Conservation (phyloP, 2,888 invertebrate genomes). For the Palloptera scutellata region DNA sequence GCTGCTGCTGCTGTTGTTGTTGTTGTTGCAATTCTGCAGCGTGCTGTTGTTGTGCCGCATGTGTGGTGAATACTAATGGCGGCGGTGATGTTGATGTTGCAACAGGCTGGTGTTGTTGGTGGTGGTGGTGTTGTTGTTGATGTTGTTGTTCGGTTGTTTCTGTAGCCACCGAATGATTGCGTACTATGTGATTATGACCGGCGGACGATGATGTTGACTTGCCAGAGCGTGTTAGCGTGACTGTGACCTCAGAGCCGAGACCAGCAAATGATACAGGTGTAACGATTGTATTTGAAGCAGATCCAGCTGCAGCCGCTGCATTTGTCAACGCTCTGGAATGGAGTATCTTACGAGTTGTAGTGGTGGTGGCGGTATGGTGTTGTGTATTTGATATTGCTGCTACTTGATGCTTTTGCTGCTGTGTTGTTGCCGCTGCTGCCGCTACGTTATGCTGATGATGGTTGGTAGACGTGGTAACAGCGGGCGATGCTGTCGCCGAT, state of each 20-base stretch:
- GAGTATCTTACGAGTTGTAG: constrained; percentile 42
- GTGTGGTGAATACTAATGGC: constrained; percentile 51
- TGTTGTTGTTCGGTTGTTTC: constrained; percentile 38
- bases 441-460: constrained; percentile 37
- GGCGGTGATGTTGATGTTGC: constrained; percentile 53
- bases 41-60: constrained; percentile 37
- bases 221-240: constrained; percentile 53
- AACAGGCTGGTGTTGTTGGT: constrained; percentile 43
- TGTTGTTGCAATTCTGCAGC: constrained; percentile 35
- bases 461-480: constrained; percentile 20
- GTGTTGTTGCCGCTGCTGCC: constrained; percentile 37
- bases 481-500: constrained; percentile 38
- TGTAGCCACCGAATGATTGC: constrained; percentile 45
- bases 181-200: constrained; percentile 56
- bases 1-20: constrained; percentile 29
- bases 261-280: constrained; percentile 57
- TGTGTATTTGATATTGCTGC: constrained; percentile 45
- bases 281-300: constrained; percentile 37
- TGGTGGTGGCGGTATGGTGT: constrained; percentile 46
- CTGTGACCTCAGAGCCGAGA: constrained; percentile 59
- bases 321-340: constrained; percentile 37
- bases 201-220: constrained; percentile 52
- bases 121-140: constrained; percentile 37
- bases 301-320: constrained; percentile 26
- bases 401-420: constrained; percentile 1